phyloP scores from a whole-genome alignment of 2,113 vertebrate species.

The Neopipo cinnamomea region DNA sequence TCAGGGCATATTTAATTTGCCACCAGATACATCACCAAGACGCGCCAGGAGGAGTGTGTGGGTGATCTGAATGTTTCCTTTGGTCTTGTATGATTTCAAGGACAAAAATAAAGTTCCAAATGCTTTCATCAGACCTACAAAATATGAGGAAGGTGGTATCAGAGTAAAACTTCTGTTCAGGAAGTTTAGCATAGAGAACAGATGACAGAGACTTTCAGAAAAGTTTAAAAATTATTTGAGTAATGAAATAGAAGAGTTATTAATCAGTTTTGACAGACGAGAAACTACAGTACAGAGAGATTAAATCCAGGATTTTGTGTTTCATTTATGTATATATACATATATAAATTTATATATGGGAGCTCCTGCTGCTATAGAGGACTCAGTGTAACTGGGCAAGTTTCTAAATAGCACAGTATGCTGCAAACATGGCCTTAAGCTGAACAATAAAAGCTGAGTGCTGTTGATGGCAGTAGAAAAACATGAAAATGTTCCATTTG shows the following conservation, averaged over 20 bases:
- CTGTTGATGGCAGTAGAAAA: conserved; percentile 48
- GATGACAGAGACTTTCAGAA: background rate
- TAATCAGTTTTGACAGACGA: background rate
- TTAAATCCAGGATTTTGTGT: background rate
- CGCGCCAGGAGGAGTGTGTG: background rate
- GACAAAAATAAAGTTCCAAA: background rate
- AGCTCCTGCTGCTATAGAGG: background rate
- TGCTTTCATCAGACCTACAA: background rate
- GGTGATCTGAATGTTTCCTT: background rate
- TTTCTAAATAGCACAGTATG: conserved; percentile 43
- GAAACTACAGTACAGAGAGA: background rate
- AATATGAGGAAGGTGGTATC: background rate
- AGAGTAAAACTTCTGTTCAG: background rate
- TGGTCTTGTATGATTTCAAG: background rate
- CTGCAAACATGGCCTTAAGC: conserved; percentile 52
- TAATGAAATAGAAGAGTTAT: background rate
- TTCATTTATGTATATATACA: background rate
- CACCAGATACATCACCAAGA: background rate
- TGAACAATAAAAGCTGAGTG: conserved; percentile 52
- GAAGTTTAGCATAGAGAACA: background rate
- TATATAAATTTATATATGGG: background rate
- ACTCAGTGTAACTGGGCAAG: background rate
- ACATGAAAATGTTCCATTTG: conserved; percentile 42
- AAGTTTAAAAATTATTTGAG: background rate
- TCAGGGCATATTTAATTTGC: background rate